Base-by-base conservation (phyloP, 2,113 vertebrate genomes). In the Sapajus apella region DNA sequence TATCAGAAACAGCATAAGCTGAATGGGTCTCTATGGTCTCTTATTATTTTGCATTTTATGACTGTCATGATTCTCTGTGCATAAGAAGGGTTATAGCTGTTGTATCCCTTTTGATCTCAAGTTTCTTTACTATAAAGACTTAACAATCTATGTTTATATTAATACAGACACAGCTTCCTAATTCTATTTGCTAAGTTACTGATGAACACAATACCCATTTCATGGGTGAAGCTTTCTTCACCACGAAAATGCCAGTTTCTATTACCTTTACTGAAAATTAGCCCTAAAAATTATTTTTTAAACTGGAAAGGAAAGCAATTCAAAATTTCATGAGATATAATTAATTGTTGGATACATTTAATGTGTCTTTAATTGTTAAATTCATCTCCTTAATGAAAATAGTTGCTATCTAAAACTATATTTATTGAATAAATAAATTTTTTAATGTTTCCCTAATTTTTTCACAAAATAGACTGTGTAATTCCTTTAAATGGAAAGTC, bases 291-390 rank as follows among this genome's bases (percentile, higher is more conserved):
- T 43, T 90, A 16, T 50, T 73, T 93, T 64, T 83, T 43, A 92
- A 91, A 77, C 23, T 40, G 25, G 5, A 61, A 87, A 77, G 5
- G 35, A 4, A 87, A 94, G 18, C 50, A 96, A 90, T 73, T 82
- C 35, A 86, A 86, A 94, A 8, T 43, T 35, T 1, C 40, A 91
- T 32, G 21, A 5, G 14, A 18, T 81, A 72, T 18, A 82, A 95
- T 87, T 85, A 79, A 87, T 89, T 66, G 72, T 88, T 45, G n/a
- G 82, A 89, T 77, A 56, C 6, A 73, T 50, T 70, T 80, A 88
- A 55, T 55, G 14, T 88, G 14, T 79, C 47, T n/a, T 75, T 45
- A 75, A 0, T 81, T 92, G 23, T 84, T 91, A 96, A 95, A 96
- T 86, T 92, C 6, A 47, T 93, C 43, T 72, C 23, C 11, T 84